phyloP scores from a whole-genome alignment of 2,888 invertebrate genomes.

The Celastrina argiolus region DNA sequence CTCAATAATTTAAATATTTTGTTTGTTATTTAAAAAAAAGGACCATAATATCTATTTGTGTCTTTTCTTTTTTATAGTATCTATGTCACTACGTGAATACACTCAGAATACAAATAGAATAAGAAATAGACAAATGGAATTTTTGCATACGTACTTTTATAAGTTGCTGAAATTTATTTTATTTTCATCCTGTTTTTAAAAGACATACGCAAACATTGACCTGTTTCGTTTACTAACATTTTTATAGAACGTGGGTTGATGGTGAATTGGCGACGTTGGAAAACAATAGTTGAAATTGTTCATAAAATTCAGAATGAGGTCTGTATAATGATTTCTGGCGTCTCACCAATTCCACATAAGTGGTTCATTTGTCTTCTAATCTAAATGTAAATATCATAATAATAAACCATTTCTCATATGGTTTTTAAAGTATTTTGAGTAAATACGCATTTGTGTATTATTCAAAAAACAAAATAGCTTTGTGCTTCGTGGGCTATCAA shows the following conservation, averaged over 20 bases:
- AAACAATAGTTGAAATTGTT: conserved; percentile 4
- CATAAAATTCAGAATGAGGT: not conserved
- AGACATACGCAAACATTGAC: conserved; percentile 19
- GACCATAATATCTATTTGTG: no score
- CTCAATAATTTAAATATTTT: no score
- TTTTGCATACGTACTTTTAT: no score
- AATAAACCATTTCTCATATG: not conserved
- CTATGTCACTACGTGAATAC: no score
- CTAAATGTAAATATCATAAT: not conserved
- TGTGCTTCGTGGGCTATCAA: no score
- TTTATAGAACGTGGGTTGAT: not conserved
- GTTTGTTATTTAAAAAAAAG: no score
- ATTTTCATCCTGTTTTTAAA: conserved; percentile 1
- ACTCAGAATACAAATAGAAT: no score
- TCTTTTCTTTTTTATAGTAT: no score
- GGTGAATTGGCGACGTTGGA: not conserved
- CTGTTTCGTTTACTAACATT: conserved; percentile 1
- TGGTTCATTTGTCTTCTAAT: conserved; percentile 1
- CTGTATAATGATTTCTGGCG: not conserved
- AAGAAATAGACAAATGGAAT: no score
- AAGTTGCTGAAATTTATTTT: not conserved
- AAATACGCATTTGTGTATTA: not conserved
- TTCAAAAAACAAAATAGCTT: no score
- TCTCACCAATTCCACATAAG: conserved; percentile 2
- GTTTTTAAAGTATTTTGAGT: not conserved